Evolutionary conservation across 30 jellyfish, hydroid and myxozoan species (phyloP), one percentile per base, ranked within the genome.

Genomic region (Turritopsis dohrnii): DNA sequence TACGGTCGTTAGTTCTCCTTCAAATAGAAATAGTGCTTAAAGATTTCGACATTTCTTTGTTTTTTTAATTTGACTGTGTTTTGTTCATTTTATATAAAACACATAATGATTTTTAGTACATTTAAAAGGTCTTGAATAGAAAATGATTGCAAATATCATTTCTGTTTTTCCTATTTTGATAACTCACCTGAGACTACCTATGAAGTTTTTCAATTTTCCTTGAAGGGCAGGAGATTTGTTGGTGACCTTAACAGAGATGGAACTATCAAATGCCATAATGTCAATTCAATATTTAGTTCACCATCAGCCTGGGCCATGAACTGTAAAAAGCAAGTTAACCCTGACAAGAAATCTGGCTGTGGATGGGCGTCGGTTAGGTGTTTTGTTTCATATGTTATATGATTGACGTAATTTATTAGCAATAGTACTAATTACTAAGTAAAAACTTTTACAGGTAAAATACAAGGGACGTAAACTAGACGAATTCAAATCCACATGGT

Each of bases 231-330:
- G 54, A 88, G 85, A 73, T 93, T 93, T 83, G 94, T 72, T 21
- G 98, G 98, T 8, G 98, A 93, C 29, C 81, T 93, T 71, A 79
- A 86, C 29, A 76, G 76, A 8, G 98, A 93, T 88, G 98, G 98
- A 8, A 88, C 95, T 79, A 93, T 93, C 21, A 65, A 87, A 65
- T 93, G 98, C 89, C 71, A 89, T 75, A 95, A 93, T 80, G 92
- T 93, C 20, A 92, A 89, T 22, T 94, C 82, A 27, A 88, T 88
- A 27, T 93, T 93, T 85, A 93, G 98, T 80, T 93, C 98, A 3
- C 98, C 98, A 31, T 93, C 98, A 53, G 95, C 98, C 16, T 93
- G 98, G 98, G 98, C 98, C 23, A 93, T 93, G 98, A 79, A 85
- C 74, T 93, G 98, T 89, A 93, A 93, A 86, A 88, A 93, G 72